Base-by-base conservation (phyloP, 2,797 vertebrate species). In the Loris lydekkerianus region DNA sequence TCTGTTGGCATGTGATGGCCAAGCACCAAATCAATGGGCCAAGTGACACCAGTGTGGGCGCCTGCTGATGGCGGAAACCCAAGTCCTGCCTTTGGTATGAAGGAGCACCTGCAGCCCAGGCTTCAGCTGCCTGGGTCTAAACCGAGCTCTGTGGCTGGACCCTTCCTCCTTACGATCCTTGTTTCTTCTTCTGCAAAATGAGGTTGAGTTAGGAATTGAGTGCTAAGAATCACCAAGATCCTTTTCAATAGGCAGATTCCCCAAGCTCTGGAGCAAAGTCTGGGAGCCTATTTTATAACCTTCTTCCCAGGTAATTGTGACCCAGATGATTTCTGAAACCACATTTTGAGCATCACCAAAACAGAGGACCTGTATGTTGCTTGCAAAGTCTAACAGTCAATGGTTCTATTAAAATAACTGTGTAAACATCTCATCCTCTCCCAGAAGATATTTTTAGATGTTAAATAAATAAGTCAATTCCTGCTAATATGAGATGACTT, bases 1-100 rank as follows among this genome's bases (percentile, higher is more conserved):
- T 46, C 31, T 34, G 29, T 34, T n/a, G 61, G 61, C 34, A 53
- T 21, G 10, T 23, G 21, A 5, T 21, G 27, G 56, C 2, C 8
- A 56, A 83, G 31, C 17, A 31, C 5, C 40, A 34, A 7, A 7
- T 37, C 43, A 20, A 0, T 5, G 27, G 49, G n/a, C 17, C 10
- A 10, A 56, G n/a, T 31, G 25, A 25, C 11, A 49, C 0, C 23
- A 17, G 6, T 0, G 7, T 0, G 0, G n/a, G 69, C 31, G 9
- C 21, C 70, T 14, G 0, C 18, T 0, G 29, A 29, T 1, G 11
- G n/a, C 25, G 0, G 7, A 73, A 8, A 27, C 18, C 7, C 14
- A 7, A 20, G 31, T n/a, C 43, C 78, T 20, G 40, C 21, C 46
- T 43, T 20, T 34, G 67, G 7, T 25, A 56, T n/a, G 20, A 29